Evolutionary conservation across 2,888 invertebrate genomes (phyloP).

Genomic region (Palloptera scutellata): DNA sequence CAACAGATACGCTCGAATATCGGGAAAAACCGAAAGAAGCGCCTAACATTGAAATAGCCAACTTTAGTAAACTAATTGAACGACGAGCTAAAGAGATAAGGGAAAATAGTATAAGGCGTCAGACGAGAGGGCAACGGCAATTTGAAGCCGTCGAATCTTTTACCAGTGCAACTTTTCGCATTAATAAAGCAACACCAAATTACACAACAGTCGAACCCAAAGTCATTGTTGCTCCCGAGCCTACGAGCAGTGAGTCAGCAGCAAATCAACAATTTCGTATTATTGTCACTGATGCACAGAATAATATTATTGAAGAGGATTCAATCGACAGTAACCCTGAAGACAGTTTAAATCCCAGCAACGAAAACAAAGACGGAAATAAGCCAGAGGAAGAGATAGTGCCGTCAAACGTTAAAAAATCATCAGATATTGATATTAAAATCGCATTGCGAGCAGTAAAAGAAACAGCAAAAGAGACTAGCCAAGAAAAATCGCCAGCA

Average conservation of each 20-base stretch:
- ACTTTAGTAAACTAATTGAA: slow-evolving; percentile 56
- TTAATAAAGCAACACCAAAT: slow-evolving; percentile 39
- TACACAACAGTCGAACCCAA: background rate
- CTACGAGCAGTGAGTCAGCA: too few relatives aligned
- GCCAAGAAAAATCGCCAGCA: background rate
- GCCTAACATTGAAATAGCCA: slow-evolving; percentile 56
- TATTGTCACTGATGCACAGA: slow-evolving; percentile 61
- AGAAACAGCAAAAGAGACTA: slow-evolving; percentile 21
- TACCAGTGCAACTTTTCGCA: slow-evolving; percentile 24
- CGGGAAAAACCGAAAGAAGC: slow-evolving; percentile 56
- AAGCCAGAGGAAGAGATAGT: slow-evolving; percentile 14
- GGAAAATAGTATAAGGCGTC: slow-evolving; percentile 21
- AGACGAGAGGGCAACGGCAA: slow-evolving; percentile 17
- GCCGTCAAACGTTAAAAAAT: background rate
- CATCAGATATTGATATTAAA: too few relatives aligned
- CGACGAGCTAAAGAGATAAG: slow-evolving; percentile 54
- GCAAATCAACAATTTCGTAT: slow-evolving; percentile 50
- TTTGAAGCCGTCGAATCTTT: background rate
- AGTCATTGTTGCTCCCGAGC: background rate
- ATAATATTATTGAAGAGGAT: slow-evolving; percentile 62
- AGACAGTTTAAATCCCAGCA: background rate
- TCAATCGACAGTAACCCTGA: slow-evolving; percentile 49
- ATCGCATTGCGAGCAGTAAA: slow-evolving; percentile 1
- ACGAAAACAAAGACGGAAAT: background rate
- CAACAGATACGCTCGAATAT: slow-evolving; percentile 34